Base-by-base conservation (phyloP, 37 sponge, comb jelly and placozoan species). In the Aphrocallistes beatrix region DNA sequence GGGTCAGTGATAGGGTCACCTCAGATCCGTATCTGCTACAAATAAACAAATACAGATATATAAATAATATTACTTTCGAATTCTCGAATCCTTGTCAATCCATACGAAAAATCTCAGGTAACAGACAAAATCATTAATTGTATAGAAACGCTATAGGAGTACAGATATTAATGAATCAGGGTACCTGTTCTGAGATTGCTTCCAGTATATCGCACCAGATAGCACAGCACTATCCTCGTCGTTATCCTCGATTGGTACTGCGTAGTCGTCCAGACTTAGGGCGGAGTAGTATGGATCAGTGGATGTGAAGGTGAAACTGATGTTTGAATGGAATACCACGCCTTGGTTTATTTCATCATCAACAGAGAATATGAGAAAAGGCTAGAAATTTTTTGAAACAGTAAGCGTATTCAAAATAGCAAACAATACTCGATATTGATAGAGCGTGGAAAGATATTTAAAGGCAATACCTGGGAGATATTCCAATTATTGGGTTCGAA, bases 401-500 rank as follows among this genome's bases (percentile, higher is more conserved):
- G n/a, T n/a, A n/a, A n/a, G n/a, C n/a, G n/a, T n/a, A n/a, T n/a
- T n/a, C n/a, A n/a, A n/a, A n/a, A n/a, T n/a, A n/a, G n/a, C n/a
- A n/a, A n/a, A n/a, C n/a, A n/a, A n/a, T n/a, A n/a, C n/a, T n/a
- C n/a, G n/a, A n/a, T n/a, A n/a, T n/a, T n/a, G n/a, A n/a, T n/a
- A n/a, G n/a, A n/a, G n/a, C n/a, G n/a, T n/a, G n/a, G n/a, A n/a
- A n/a, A n/a, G n/a, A n/a, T n/a, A n/a, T n/a, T n/a, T n/a, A n/a
- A n/a, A n/a, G n/a, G n/a, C n/a, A n/a, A 17, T 32, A 82, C 83
- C 50, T 95, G 91, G 13, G 91, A 49, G 0, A 90, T 51, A 49
- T 95, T 90, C 96, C 96, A 95, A 23, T 51, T 47, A 0, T 85
- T 84, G 17, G 96, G 93, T 16, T 86, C 84, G 60, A 95, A 93